Evolutionary conservation across 2,888 invertebrate species (phyloP).

Genomic region (Oligia latruncula): DNA sequence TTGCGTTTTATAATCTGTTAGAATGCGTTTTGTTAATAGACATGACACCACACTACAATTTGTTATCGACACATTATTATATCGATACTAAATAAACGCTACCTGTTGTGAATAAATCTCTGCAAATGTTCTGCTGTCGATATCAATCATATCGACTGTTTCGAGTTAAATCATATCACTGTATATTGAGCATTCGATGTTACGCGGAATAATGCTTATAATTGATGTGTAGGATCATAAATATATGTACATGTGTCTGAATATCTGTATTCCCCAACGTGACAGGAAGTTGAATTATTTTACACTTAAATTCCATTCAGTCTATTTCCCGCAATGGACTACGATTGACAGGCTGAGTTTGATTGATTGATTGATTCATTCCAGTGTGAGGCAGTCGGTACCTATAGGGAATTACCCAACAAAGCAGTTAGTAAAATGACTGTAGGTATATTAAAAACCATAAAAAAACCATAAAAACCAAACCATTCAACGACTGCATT

Average conservation of each 20-base stretch:
- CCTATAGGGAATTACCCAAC: too few relatives aligned
- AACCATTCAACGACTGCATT: too few relatives aligned
- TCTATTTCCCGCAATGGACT: not conserved
- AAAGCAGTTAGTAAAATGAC: too few relatives aligned
- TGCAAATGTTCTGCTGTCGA: slow-evolving; percentile 20
- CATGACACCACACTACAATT: slow-evolving; percentile 9
- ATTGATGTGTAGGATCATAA: slow-evolving; percentile 22
- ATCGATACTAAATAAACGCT: slow-evolving; percentile 19
- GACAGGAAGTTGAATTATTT: not conserved
- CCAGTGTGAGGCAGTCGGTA: not conserved
- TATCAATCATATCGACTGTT: slow-evolving; percentile 50
- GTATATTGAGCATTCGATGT: slow-evolving; percentile 7
- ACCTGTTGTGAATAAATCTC: slow-evolving; percentile 51
- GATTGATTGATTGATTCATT: not conserved
- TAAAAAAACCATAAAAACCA: too few relatives aligned
- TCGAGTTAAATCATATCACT: slow-evolving; percentile 25
- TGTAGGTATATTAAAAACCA: too few relatives aligned
- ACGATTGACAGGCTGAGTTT: not conserved
- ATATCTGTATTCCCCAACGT: not conserved
- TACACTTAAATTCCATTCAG: not conserved
- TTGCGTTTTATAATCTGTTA: not conserved
- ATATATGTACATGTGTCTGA: not conserved
- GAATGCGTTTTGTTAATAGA: slow-evolving; percentile 7
- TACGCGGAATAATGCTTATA: slow-evolving; percentile 1
- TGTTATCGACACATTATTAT: slow-evolving; percentile 19